Conservation (phyloP, 2,113 vertebrate species). For the Macrotis lagotis region DNA sequence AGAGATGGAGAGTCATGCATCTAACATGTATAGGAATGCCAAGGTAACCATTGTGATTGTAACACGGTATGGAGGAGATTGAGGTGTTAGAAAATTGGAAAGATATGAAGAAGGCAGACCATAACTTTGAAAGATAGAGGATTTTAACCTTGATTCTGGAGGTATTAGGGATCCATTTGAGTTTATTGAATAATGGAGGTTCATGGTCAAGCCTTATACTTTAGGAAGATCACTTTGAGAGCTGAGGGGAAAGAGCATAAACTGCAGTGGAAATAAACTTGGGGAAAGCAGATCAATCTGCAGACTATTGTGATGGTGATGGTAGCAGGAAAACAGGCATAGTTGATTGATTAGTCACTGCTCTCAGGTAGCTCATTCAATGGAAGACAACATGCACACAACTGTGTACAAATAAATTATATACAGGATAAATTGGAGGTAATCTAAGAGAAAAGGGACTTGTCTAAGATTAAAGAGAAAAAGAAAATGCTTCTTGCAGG, state of each 20-base stretch:
- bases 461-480: too few relatives aligned
- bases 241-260: too few relatives aligned
- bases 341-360: background rate
- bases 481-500: too few relatives aligned
- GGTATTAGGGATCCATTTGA: background rate
- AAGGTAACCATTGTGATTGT: background rate
- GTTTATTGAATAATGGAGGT: background rate
- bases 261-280: too few relatives aligned
- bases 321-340: too few relatives aligned
- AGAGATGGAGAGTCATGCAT: background rate
- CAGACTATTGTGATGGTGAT: too few relatives aligned
- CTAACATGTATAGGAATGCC: background rate
- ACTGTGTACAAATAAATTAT: too few relatives aligned
- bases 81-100: background rate
- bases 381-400: background rate
- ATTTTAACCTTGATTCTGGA: background rate
- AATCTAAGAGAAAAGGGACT: too few relatives aligned
- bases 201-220: background rate
- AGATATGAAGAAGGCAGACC: background rate
- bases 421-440: too few relatives aligned
- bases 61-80: background rate
- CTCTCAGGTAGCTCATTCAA: background rate
- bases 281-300: too few relatives aligned
- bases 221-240: too few relatives aligned
- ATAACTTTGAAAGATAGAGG: background rate